These are phyloP conservation scores for Lithobates pipiens DNA, from an alignment of 2,797 vertebrate genomes.

Conservation along the genomic window DNA sequence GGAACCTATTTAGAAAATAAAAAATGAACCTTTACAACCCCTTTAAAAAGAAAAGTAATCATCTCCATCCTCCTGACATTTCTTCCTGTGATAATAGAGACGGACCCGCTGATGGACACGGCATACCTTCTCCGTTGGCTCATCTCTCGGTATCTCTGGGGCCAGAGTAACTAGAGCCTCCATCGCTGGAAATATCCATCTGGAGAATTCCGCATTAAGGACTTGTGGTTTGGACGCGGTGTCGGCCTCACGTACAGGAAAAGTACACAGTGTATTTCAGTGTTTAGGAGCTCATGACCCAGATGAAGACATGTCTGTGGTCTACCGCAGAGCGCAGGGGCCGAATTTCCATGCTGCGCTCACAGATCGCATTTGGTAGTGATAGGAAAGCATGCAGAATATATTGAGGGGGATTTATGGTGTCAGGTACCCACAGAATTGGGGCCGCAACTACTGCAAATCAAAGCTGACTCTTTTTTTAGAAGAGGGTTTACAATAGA, in stretches of 20 bases:
- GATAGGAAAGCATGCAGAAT: neutral
- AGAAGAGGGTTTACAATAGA: too few species aligned
- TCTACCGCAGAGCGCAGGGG: slow-evolving; percentile 44
- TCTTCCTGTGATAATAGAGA: slow-evolving; percentile 14
- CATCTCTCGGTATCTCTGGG: slow-evolving; percentile 48
- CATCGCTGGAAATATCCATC: slow-evolving; percentile 45
- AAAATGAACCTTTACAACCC: too few species aligned
- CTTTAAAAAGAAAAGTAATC: too few species aligned
- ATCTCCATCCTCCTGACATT: neutral
- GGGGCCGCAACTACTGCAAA: too few species aligned
- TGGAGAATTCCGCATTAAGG: slow-evolving; percentile 52
- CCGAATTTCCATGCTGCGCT: slow-evolving; percentile 30
- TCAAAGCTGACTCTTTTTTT: too few species aligned
- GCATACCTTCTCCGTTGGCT: slow-evolving; percentile 41
- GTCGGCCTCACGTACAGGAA: slow-evolving; percentile 37
- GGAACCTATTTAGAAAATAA: too few species aligned
- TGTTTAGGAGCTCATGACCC: slow-evolving; percentile 36
- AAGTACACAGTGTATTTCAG: slow-evolving; percentile 51
- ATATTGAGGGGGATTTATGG: neutral
- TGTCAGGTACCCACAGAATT: too few species aligned
- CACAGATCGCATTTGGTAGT: neutral
- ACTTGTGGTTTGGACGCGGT: slow-evolving; percentile 57
- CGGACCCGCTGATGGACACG: slow-evolving; percentile 30
- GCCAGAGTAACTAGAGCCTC: slow-evolving; percentile 43
- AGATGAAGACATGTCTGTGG: slow-evolving; percentile 57